Evolutionary conservation across 2,797 vertebrate species (phyloP), one percentile per base, ranked within the genome.

Genomic region (Pristis pectinata): DNA sequence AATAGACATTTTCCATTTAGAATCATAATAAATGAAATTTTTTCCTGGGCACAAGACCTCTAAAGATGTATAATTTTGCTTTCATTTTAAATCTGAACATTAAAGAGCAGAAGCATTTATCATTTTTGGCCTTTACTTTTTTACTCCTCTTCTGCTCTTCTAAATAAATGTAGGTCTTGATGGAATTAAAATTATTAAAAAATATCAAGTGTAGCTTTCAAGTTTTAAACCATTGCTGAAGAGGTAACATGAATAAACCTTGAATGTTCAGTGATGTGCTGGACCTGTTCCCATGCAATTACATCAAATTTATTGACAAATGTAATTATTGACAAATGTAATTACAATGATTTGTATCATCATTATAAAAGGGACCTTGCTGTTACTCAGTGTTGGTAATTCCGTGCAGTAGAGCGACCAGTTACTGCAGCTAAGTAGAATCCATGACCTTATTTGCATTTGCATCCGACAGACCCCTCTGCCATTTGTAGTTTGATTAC

Each of bases 291-390:
- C 61, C 87, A 64, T n/a, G 34, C 91, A 91, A 91, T 91, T 37
- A n/a, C 13, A 91, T 37, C 87, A 91, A n/a, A 22, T 72, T 91
- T 91, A 91, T 91, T 61, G 59, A 64, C 56, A 64, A 64, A 87
- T 59, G 53, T 30, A 87, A 87, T 87, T 87, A 59, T 59, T 87
- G 83, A 59, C 83, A 34, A 87, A 64, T 64, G 34, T 15, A 61
- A 64, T 91, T 64, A 91, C 27, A n/a, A 34, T 91, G 34, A 91
- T 37, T 64, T 91, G 59, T 64, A 37, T 64, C 30, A 85, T 85
- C 85, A 64, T 64, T 91, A 37, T 6, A 49, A 91, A 64, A 34
- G 7, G 34, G 59, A 61, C 15, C 6, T 91, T 61, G 34, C 61
- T n/a, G 19, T 19, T 37, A 87, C 22, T 2, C 34, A n/a, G 34